Evolutionary conservation across 2,888 invertebrate species (phyloP).

Genomic region (Ceriagrion tenellum): DNA sequence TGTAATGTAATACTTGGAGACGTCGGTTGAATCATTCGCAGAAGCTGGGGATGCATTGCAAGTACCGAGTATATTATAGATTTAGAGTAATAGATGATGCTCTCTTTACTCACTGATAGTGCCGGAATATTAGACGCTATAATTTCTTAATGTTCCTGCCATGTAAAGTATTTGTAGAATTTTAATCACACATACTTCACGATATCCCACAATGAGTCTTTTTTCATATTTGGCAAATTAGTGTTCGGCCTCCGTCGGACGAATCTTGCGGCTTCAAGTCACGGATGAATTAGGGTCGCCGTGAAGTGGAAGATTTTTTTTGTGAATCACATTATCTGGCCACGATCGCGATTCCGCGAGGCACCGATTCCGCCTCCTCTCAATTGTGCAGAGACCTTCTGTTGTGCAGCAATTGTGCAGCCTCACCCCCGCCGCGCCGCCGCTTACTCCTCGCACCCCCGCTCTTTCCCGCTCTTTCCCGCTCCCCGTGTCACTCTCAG

Average conservation of each 20-base stretch:
- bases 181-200: not conserved
- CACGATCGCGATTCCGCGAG: not conserved
- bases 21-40: too few species aligned
- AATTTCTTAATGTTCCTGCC: too few species aligned
- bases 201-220: not conserved
- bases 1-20: too few species aligned
- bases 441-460: not conserved
- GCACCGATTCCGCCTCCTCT: not conserved
- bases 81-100: too few species aligned
- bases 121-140: too few species aligned
- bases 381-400: too few species aligned
- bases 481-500: not conserved
- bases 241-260: not conserved
- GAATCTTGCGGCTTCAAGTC: not conserved
- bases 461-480: not conserved
- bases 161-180: not conserved
- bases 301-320: not conserved
- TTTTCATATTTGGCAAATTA: not conserved
- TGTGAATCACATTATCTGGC: not conserved
- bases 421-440: not conserved
- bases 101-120: too few species aligned
- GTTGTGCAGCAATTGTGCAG: too few species aligned
- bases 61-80: too few species aligned
- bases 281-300: too few species aligned
- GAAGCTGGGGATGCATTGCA: too few species aligned